These are phyloP conservation scores for Drosophila mojavensis DNA, from an alignment of 1,140 invertebrate species.

Conservation along the genomic window DNA sequence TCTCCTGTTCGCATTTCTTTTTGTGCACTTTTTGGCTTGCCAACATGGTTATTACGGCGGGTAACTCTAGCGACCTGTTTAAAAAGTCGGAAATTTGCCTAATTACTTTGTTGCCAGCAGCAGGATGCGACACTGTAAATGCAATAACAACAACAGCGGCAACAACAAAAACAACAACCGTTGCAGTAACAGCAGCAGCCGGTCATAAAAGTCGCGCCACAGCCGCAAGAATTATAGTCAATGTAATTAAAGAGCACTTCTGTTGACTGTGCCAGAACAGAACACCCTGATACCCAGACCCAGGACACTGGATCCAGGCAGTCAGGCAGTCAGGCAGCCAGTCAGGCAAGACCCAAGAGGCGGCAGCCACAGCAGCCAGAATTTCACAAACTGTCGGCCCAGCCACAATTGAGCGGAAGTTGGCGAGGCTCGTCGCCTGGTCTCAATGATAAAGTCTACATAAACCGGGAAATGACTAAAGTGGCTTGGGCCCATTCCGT, in stretches of 20 bases:
- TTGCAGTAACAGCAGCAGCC: slow-evolving; percentile 31
- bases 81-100: slow-evolving; percentile 75
- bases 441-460: slow-evolving; percentile 79
- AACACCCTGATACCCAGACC: slow-evolving; percentile 1
- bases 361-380: slow-evolving; percentile 32
- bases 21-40: not conserved
- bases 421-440: slow-evolving; percentile 39
- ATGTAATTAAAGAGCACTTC: slow-evolving; percentile 78
- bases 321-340: not conserved
- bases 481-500: slow-evolving; percentile 50
- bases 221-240: slow-evolving; percentile 79
- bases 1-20: not conserved
- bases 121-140: slow-evolving; percentile 27
- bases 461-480: slow-evolving; percentile 80
- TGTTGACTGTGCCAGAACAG: slow-evolving; percentile 45
- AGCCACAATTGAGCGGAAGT: slow-evolving; percentile 75
- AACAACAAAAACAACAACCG: not conserved
- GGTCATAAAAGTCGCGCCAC: slow-evolving; percentile 75
- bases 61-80: slow-evolving; percentile 64
- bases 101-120: slow-evolving; percentile 74
- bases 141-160: slow-evolving; percentile 21
- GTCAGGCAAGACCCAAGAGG: not conserved
- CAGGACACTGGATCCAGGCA: not conserved
- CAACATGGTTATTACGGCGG: slow-evolving; percentile 10
- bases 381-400: slow-evolving; percentile 34